Evolutionary conservation across 2,888 invertebrate species (phyloP), one percentile per base, ranked within the genome.

Genomic region (Carabus problematicus): DNA sequence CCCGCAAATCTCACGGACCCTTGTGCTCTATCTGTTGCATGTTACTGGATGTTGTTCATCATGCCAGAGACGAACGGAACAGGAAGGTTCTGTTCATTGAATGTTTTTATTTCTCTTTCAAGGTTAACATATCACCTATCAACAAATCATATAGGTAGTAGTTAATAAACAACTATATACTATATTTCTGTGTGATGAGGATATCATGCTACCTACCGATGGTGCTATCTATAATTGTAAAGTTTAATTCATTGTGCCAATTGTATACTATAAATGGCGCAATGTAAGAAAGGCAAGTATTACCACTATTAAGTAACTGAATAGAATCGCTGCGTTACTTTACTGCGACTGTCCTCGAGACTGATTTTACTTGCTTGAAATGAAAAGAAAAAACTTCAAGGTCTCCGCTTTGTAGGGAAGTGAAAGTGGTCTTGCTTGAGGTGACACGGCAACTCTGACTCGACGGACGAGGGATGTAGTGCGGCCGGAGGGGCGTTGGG

Each of bases 381-480:
- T 63, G 59, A 64, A 71, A 59, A 71, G 62, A 68, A 62, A 47
- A 80, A 80, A 79, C 81, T 80, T 81, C 82, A 82, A 82, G 82
- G 82, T 82, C 82, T 77, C 76, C 77, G 79, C 81, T 81, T 81
- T 80, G 80, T 81, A 81, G 82, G 81, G 82, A 82, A 82, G 82
- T 82, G 82, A 82, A 82, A 82, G 82, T 82, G 80, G 80, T 82
- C 79, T 81, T 81, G 79, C 79, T 80, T 78, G 78, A 77, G 78
- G 78, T 79, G 79, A 80, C 79, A 78, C 78, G 75, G 77, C 75
- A 70, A 69, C 49, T 56, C 59, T 16, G 19, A 47, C 19, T 52
- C 16, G 19, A 4, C 14, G 14, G 40, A 42, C 59, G 41, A 42
- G 59, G 59, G 52, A 52, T 52, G 52, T 19, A 42, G 59, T 42